Evolutionary conservation across 1,140 invertebrate species (phyloP), one percentile per base, ranked within the genome.

Genomic region (Drosophila kohkoa): DNA sequence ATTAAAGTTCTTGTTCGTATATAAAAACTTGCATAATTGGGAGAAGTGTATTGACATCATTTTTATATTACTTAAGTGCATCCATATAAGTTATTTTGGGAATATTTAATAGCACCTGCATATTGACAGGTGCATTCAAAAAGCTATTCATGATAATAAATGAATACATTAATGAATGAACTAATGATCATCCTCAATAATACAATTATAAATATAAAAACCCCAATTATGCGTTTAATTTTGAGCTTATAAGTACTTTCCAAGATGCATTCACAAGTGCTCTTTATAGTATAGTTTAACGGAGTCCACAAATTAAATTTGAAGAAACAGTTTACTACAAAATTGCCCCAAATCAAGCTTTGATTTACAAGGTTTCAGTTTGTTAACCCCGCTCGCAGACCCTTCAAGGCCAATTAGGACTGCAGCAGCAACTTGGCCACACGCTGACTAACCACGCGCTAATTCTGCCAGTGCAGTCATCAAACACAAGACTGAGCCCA

Each of bases 401-500:
- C 46, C 82, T 79, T 79, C 76, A 79, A 73, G 83, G 73, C 71
- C 79, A 87, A 87, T 88, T 82, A 82, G 82, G 66, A 20, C 13
- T 20, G 43, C 25, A 3, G 35, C 35, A 38, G 15, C 45, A 30
- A 54, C 13, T 38, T 45, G 13, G 7, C 54, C 54, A 60, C 51
- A 43, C 45, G 60, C 30, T 32, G 35, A 51, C 63, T 66, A 71
- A 68, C 66, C 83, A 58, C 71, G 67, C 78, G 80, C 77, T 89
- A 83, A 88, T 88, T 89, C 85, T 83, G 77, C 49, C 85, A 83
- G 83, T 88, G 77, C 77, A 83, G 74, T 67, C 82, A 63, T 88
- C 79, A 88, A 76, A 75, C 64, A 57, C 32, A 30, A 13, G 41
- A 3, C 30, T 45, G 58, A 20, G 58, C 6, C 28, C 10, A 3